Percentiles rank a stretch among this genome's conserved stretches.
Evolutionary conservation across 92 coral and sea anemone genomes (phyloP).

Genomic region (Micromussa lordhowensis): DNA sequence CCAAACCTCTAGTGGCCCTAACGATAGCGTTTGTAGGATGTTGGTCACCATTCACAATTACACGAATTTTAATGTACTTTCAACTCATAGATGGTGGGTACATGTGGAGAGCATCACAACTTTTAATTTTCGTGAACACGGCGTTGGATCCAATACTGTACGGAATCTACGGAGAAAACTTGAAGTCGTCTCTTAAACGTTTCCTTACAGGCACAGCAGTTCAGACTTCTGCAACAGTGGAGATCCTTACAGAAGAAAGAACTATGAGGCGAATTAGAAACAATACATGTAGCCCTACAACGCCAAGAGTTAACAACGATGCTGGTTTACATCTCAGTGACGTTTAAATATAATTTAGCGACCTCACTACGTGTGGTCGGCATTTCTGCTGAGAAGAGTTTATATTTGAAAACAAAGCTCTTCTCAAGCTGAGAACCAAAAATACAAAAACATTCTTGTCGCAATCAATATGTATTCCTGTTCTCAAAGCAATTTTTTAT

Average conservation of each 20-base stretch:
- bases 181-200: background rate
- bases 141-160: conserved; percentile 42
- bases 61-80: conserved; percentile 46
- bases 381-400: background rate
- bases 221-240: background rate
- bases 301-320: background rate
- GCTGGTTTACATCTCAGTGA: background rate
- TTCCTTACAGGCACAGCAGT: background rate
- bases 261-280: background rate
- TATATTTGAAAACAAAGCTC: background rate
- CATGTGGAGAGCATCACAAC: conserved; percentile 25
- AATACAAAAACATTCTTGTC: too few species aligned
- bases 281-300: background rate
- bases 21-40: conserved; percentile 39
- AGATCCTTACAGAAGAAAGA: background rate
- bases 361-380: background rate
- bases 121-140: conserved; percentile 25
- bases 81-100: conserved; percentile 25
- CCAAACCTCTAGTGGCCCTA: conserved; percentile 26
- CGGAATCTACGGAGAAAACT: conserved; percentile 36
- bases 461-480: too few species aligned
- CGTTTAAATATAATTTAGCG: background rate
- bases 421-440: too few species aligned
- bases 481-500: too few species aligned
- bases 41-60: conserved; percentile 40